These are phyloP conservation scores for Andrena minutula DNA, from an alignment of 2,888 invertebrate genomes.

Conservation along the genomic window DNA sequence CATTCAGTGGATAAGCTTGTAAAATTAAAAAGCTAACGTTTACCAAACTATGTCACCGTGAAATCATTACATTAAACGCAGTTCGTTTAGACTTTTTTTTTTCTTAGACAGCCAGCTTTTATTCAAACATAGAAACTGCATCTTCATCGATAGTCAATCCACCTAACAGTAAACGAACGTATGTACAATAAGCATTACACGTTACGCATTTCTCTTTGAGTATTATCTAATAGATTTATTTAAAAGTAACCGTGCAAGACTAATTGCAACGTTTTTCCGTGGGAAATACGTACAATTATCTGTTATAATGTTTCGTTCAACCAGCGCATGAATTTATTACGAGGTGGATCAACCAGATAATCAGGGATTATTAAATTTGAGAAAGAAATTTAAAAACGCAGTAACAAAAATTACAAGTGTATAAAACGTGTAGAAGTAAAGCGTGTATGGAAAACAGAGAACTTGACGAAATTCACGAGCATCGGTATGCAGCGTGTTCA, in stretches of 20 bases:
- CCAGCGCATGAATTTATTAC: constrained; percentile 59
- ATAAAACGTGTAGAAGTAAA: constrained; percentile 33
- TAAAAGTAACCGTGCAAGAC: constrained; percentile 54
- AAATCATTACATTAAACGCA: constrained; percentile 42
- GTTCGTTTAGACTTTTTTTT: constrained; percentile 45
- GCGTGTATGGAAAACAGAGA: constrained; percentile 18
- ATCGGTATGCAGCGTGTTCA: constrained; percentile 7
- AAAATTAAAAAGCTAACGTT: constrained; percentile 24
- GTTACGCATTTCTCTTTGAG: constrained; percentile 45
- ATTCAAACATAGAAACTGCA: constrained; percentile 48
- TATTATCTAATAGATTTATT: constrained; percentile 60
- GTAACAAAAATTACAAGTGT: constrained; percentile 34
- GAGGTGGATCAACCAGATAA: constrained; percentile 47
- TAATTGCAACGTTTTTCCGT: constrained; percentile 57
- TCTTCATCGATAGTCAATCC: constrained; percentile 52
- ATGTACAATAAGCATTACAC: constrained; percentile 56
- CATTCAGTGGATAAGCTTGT: constrained; percentile 29
- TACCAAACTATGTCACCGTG: constrained; percentile 45
- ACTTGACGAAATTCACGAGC: constrained; percentile 24
- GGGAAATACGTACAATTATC: constrained; percentile 60
- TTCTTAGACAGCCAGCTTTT: constrained; percentile 32
- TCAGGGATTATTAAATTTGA: constrained; percentile 23
- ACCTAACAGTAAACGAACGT: constrained; percentile 58
- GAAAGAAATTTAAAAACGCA: constrained; percentile 23
- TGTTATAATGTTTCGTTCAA: constrained; percentile 54